Evolutionary conservation across 2,797 vertebrate species (phyloP), one percentile per base, ranked within the genome.

Genomic region (Choloepus didactylus): DNA sequence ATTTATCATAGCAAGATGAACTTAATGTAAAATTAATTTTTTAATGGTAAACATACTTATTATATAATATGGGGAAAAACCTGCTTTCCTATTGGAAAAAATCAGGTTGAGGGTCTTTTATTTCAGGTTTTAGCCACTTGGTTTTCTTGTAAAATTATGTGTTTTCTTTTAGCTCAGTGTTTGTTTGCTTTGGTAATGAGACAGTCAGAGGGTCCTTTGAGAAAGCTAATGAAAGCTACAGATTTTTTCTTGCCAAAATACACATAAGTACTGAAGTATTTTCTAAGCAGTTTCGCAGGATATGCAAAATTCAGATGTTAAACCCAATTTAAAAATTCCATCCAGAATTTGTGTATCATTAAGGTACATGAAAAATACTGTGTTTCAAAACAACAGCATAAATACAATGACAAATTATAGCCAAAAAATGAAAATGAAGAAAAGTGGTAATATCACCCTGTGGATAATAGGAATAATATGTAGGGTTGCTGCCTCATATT

Each of bases 141-240:
- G 67, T 77, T 84, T 44, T 75, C n/a, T 66, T 80, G 16, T 80
- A 69, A 87, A 87, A 46, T 90, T 76, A 54, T 7, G 18, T 86
- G 18, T 86, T 86, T 85, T 69, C 2, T 87, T 89, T 90, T 46
- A 70, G 2, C 31, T 81, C 18, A 41, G 16, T 62, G 14, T 62
- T 89, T 12, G 8, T 85, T 94, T 91, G 38, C 27, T 79, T 87
- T 88, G 38, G 41, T 60, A 59, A 16, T 8, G 9, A 29, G 23
- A 60, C 91, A 19, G 3, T 87, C 54, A 89, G 54, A 87, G 79
- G 73, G 67, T 89, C 59, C 27, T 62, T 92, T 76, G 59, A 89
- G 54, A 80, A 83, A 72, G 80, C 88, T 93, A 89, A 83, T 80
- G 49, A 95, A 93, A 79, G 29, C 59, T 80, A 75, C 6, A 73